Conservation (phyloP, 1,140 invertebrate genomes). For the Sminthurinus signatus region DNA sequence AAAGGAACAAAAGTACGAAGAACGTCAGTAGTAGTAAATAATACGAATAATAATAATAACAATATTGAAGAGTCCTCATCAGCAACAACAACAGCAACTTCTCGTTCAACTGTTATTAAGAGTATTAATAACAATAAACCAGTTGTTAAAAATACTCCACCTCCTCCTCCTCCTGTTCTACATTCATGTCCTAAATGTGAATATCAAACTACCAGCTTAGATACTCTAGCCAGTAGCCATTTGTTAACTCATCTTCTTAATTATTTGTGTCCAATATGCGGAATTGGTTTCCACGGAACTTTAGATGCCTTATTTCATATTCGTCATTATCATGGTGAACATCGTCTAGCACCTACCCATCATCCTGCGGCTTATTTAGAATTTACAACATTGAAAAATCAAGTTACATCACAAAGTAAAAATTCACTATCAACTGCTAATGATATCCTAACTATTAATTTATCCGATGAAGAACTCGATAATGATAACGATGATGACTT, state of each 20-base stretch:
- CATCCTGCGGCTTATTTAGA: background rate
- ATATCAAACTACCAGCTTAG: slow-evolving; percentile 1
- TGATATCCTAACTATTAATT: background rate
- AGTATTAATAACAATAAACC: too few species aligned
- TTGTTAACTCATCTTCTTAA: slow-evolving; percentile 13
- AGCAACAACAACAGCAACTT: too few species aligned
- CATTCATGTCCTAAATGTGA: slow-evolving; percentile 15
- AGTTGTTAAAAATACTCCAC: too few species aligned
- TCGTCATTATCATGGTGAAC: slow-evolving; percentile 5
- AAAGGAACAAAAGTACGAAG: too few species aligned
- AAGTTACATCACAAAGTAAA: background rate
- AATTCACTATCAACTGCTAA: background rate
- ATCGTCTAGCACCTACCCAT: background rate
- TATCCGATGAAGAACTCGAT: slow-evolving; percentile 8
- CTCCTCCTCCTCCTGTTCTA: too few species aligned
- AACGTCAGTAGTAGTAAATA: too few species aligned
- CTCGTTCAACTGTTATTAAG: too few species aligned
- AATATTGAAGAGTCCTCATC: too few species aligned
- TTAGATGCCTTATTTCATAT: slow-evolving; percentile 22
- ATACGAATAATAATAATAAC: too few species aligned
- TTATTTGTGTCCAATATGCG: slow-evolving; percentile 18
- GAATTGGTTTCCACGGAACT: slow-evolving; percentile 2
- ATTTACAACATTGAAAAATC: slow-evolving; percentile 2
- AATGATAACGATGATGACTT: background rate
- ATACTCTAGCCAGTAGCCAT: slow-evolving; percentile 13